phyloP scores from a whole-genome alignment of 2,113 vertebrate species.

The Corapipo altera region DNA sequence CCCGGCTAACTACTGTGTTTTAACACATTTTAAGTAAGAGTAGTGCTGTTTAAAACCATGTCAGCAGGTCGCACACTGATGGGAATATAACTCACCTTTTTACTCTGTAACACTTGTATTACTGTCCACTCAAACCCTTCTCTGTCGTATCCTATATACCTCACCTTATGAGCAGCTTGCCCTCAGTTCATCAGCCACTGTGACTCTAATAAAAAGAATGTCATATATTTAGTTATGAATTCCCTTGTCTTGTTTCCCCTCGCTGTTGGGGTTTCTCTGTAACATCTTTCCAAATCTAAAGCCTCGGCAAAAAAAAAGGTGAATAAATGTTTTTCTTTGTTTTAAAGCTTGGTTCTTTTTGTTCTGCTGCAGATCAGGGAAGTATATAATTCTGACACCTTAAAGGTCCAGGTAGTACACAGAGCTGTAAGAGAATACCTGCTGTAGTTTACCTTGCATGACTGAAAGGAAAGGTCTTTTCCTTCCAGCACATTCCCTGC shows the following conservation, averaged over 20 bases:
- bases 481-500: neutral
- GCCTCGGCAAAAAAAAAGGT: rapidly evolving
- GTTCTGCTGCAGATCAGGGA: neutral
- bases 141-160: rapidly evolving
- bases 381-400: neutral
- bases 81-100: neutral
- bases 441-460: neutral
- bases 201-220: neutral
- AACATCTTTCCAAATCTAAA: neutral
- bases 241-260: neutral
- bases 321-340: neutral
- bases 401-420: neutral
- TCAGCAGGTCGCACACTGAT: neutral
- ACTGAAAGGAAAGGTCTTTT: neutral
- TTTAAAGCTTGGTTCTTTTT: neutral
- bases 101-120: neutral
- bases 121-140: neutral
- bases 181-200: neutral
- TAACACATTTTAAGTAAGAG: neutral
- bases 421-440: neutral
- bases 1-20: neutral
- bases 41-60: neutral
- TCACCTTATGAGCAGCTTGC: neutral
- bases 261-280: neutral
- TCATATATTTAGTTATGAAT: neutral